Evolutionary conservation across 64 coral and sea anemone genomes (phyloP).

Genomic region (Acropora tenuis): DNA sequence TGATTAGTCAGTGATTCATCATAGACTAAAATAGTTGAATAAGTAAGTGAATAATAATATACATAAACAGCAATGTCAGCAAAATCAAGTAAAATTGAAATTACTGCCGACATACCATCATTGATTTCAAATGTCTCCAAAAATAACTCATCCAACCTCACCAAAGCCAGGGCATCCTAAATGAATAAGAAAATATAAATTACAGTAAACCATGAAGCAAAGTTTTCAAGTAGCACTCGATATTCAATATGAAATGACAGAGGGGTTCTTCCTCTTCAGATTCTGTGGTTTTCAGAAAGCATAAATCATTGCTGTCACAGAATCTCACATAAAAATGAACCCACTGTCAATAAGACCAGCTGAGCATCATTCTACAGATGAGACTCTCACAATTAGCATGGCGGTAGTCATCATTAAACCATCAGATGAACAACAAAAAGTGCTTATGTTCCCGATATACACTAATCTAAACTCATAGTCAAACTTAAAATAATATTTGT

Average conservation of each 20-base stretch:
- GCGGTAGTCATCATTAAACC: constrained; percentile 93
- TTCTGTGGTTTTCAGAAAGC: constrained; percentile 71
- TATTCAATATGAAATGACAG: too few relatives aligned
- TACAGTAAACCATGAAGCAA: too few relatives aligned
- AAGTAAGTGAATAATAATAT: too few relatives aligned
- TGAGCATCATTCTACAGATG: constrained; percentile 49
- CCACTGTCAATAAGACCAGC: constrained; percentile 81
- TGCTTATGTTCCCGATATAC: too few relatives aligned
- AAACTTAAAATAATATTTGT: too few relatives aligned
- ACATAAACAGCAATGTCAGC: too few relatives aligned
- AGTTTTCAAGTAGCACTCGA: too few relatives aligned
- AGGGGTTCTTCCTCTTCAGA: not conserved
- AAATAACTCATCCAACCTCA: constrained; percentile 96
- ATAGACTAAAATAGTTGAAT: too few relatives aligned
- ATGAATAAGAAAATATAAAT: constrained; percentile 4
- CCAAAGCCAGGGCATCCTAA: constrained; percentile 91
- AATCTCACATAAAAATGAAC: constrained; percentile 52
- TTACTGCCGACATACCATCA: constrained; percentile 77
- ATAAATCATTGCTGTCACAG: constrained; percentile 70
- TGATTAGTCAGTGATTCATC: too few relatives aligned
- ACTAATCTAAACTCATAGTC: not conserved
- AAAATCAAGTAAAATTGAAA: too few relatives aligned
- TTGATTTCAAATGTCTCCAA: constrained; percentile 94
- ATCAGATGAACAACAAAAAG: not conserved
- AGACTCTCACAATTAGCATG: constrained; percentile 99